Conservation (phyloP, 2,888 invertebrate genomes). For the Bibio marci region DNA sequence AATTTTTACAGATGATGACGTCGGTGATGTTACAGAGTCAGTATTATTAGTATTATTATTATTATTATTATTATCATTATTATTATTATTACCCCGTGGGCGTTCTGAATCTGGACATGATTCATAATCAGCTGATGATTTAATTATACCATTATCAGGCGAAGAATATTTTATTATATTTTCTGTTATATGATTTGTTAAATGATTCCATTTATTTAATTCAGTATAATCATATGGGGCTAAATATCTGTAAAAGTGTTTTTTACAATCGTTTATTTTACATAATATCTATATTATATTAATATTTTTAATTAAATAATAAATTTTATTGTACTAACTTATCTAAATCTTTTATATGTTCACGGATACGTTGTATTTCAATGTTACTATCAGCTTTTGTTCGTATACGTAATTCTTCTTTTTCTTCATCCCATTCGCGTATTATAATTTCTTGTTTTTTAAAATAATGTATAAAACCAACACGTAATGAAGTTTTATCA, state of each 20-base stretch:
- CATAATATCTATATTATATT: not conserved
- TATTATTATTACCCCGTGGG: constrained; percentile 34
- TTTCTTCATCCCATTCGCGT: constrained; percentile 65
- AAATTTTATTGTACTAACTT: too few species aligned
- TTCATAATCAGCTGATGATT: constrained; percentile 64
- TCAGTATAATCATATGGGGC: constrained; percentile 86
- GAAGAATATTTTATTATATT: constrained; percentile 46
- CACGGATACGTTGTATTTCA: constrained; percentile 25
- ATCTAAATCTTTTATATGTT: constrained; percentile 22
- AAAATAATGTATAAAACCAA: constrained; percentile 79
- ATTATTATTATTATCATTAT: constrained; percentile 2
- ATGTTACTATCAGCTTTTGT: constrained; percentile 24
- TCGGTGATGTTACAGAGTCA: not conserved
- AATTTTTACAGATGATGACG: not conserved
- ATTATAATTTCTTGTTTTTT: constrained; percentile 66
- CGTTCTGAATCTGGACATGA: constrained; percentile 52
- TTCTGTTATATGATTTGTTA: constrained; percentile 42
- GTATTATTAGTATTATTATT: not conserved
- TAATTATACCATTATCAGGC: constrained; percentile 58
- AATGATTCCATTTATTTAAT: constrained; percentile 65
- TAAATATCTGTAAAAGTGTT: constrained; percentile 34
- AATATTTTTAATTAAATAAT: too few species aligned
- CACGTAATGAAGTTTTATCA: constrained; percentile 40
- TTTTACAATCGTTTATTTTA: not conserved
- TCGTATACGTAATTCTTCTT: constrained; percentile 47